These are phyloP conservation scores for Bemisia tabaci DNA, from an alignment of 1,140 invertebrate genomes.

Conservation along the genomic window DNA sequence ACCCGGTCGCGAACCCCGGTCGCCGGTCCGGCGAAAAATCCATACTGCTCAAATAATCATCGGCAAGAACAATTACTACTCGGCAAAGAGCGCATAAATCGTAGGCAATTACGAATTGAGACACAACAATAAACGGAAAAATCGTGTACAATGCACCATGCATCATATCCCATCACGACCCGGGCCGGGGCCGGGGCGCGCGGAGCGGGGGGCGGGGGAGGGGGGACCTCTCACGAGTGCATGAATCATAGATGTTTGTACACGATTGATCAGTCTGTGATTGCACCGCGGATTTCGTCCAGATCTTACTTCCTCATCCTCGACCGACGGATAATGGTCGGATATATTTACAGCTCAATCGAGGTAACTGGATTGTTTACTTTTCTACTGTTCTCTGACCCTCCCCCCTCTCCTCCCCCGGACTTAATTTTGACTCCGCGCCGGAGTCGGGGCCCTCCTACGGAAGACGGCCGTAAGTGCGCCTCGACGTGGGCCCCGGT, in stretches of 20 bases:
- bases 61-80: neutral
- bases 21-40: too few relatives aligned
- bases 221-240: neutral
- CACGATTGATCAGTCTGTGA: neutral
- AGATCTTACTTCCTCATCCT: neutral
- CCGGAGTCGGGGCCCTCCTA: too few relatives aligned
- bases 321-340: neutral
- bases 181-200: too few relatives aligned
- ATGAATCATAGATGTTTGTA: neutral
- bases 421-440: too few relatives aligned
- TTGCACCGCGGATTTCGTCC: neutral
- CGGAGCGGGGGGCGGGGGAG: too few relatives aligned
- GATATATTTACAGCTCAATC: neutral
- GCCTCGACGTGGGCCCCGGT: too few relatives aligned
- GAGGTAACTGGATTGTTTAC: neutral
- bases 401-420: neutral
- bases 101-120: neutral
- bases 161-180: neutral
- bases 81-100: neutral
- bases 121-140: neutral
- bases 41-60: neutral
- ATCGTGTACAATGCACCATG: neutral
- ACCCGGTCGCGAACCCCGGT: too few relatives aligned
- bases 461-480: too few relatives aligned
- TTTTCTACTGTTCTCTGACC: neutral